Evolutionary conservation across 2,888 invertebrate species (phyloP), one percentile per base, ranked within the genome.

Genomic region (Cryptocephalus moraei): DNA sequence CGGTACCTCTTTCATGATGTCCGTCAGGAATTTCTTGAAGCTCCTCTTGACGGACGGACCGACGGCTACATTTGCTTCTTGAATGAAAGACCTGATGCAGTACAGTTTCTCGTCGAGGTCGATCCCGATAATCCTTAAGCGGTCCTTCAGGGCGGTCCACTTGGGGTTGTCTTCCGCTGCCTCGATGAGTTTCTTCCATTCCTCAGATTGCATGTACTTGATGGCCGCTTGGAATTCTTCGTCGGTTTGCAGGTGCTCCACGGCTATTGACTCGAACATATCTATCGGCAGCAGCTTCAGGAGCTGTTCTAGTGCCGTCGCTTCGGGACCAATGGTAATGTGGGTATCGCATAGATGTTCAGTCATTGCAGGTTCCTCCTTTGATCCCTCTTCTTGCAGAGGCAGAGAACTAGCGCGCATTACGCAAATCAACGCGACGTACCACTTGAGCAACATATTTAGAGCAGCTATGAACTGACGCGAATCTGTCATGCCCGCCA

Each of bases 211-310:
- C 45, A 62, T 51, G 34, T 55, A 58, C 8, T 48, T 45, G 4
- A 62, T 41, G n/a, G 59, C 61, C 14, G 56, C 53, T 33, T 48
- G 51, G 41, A 62, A 59, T 11, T 52, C 57, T n/a, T 53, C 49
- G 42, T 61, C 60, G 9, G 42, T 52, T 33, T 50, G 33, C 4
- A 57, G 36, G 34, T 59, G 56, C 3, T 46, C 12, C 12, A 49
- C 14, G 11, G 53, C 52, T n/a, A 59, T 52, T 47, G 50, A 49
- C 4, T 52, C 45, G 8, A 61, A 44, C 36, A 49, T 45, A 8
- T 54, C 56, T 34, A 39, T 41, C 1, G 55, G 52, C 33, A 57
- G 49, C 33, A 54, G 14, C 9, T 32, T 45, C 14, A 50, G 22
- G 10, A 42, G 9, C 42, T 9, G 3, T 32, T 42, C 42, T 32